phyloP scores from a whole-genome alignment of 2,797 vertebrate genomes.

The Borostomias antarcticus region DNA sequence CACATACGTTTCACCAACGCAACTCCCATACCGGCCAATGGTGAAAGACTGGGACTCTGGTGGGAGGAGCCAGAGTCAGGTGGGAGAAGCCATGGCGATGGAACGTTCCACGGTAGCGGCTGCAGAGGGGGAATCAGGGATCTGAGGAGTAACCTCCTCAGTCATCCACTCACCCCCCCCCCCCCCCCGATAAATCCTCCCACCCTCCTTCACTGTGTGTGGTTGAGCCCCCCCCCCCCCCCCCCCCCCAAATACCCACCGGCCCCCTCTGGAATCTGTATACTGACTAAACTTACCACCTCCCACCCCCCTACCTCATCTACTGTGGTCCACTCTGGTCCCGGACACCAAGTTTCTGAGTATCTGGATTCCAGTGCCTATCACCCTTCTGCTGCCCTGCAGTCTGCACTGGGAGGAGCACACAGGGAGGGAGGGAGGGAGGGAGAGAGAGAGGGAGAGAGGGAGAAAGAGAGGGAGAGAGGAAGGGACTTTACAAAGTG shows the following conservation, averaged over 20 bases:
- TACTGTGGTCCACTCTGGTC: constrained; percentile 33
- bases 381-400: constrained; percentile 58
- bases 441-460: not conserved
- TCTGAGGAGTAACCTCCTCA: constrained; percentile 55
- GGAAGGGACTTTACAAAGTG: constrained; percentile 3
- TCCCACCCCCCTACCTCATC: constrained; percentile 24
- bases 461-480: constrained; percentile 1
- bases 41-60: not conserved
- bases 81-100: not conserved
- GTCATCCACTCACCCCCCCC: constrained; percentile 62
- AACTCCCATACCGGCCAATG: not conserved
- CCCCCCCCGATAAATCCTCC: constrained; percentile 45
- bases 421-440: constrained; percentile 4
- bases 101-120: constrained; percentile 27
- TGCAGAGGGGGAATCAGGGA: constrained; percentile 56
- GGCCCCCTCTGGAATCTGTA: constrained; percentile 75
- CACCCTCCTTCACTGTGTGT: constrained; percentile 47
- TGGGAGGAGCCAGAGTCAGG: too few relatives aligned
- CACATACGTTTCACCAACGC: not conserved
- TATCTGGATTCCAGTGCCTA: constrained; percentile 80
- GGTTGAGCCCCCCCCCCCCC: constrained; percentile 36
- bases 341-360: constrained; percentile 73
- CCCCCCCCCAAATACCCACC: constrained; percentile 23
- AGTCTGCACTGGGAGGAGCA: constrained; percentile 40
- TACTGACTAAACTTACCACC: constrained; percentile 72